These are phyloP conservation scores for Pycnomerus fuliginosus DNA, from an alignment of 2,888 invertebrate genomes.

Conservation along the genomic window DNA sequence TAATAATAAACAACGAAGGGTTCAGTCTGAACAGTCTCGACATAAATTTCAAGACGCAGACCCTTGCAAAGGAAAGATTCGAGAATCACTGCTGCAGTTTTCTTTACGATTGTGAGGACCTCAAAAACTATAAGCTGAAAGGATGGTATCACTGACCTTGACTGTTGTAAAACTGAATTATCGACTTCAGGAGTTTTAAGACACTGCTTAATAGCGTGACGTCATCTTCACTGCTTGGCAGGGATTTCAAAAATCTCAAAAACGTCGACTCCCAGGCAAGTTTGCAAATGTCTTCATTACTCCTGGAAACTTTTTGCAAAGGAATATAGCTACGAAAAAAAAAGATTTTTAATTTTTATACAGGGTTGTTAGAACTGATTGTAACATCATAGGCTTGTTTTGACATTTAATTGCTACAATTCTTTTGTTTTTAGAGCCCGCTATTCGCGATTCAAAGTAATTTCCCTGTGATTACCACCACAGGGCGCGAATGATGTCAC, in stretches of 20 bases:
- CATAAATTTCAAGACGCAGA: slow-evolving; percentile 14
- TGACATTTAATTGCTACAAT: no score
- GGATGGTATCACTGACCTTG: slow-evolving; percentile 30
- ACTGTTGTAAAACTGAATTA: slow-evolving; percentile 43
- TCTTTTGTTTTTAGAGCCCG: no score
- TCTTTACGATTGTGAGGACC: slow-evolving; percentile 4
- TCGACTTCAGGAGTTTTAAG: slow-evolving; percentile 38
- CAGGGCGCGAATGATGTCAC: no score
- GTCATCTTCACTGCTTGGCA: slow-evolving; percentile 67
- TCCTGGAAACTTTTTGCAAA: slow-evolving; percentile 29
- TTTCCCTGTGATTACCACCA: no score
- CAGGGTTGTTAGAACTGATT: no score
- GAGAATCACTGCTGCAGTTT: slow-evolving; percentile 16
- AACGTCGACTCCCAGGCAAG: slow-evolving; percentile 63
- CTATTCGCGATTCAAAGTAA: no score
- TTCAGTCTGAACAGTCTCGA: slow-evolving; percentile 17
- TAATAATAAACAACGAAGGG: slow-evolving; percentile 21
- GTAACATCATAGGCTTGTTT: no score
- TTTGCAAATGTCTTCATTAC: slow-evolving; percentile 6
- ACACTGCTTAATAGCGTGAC: slow-evolving; percentile 59
- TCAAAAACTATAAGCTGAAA: slow-evolving; percentile 5
- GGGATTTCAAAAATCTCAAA: slow-evolving; percentile 61
- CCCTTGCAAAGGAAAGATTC: slow-evolving; percentile 20
- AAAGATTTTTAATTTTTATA: slow-evolving; percentile 4
- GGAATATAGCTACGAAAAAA: slow-evolving; percentile 34